Conservation (phyloP, 2,797 vertebrate species). For the Sciurus vulgaris region DNA sequence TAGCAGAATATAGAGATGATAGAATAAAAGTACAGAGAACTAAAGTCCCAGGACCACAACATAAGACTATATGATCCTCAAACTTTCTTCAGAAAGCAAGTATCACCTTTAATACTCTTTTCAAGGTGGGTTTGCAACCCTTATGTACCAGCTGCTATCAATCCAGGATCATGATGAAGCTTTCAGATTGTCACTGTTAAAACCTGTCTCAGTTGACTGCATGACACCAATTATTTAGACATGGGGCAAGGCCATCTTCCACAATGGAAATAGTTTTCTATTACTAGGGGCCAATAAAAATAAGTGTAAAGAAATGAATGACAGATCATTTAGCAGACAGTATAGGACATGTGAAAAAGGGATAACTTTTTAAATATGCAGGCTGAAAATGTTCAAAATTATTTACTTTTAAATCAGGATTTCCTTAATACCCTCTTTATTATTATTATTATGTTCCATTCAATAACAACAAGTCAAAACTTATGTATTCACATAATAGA, state of each 20-base stretch:
- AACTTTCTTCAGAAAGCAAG: constrained; percentile 29
- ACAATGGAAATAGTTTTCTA: constrained; percentile 41
- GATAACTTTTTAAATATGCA: not conserved
- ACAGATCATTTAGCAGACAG: not conserved
- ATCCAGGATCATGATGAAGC: not conserved
- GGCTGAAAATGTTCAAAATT: not conserved
- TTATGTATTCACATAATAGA: not conserved
- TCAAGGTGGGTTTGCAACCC: not conserved
- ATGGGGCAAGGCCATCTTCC: constrained; percentile 7
- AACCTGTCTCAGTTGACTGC: not conserved
- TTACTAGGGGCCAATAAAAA: constrained; percentile 51
- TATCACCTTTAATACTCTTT: not conserved
- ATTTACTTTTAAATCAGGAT: not conserved
- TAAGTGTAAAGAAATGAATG: not conserved
- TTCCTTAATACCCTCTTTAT: not conserved
- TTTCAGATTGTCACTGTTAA: not conserved
- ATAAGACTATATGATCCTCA: not conserved
- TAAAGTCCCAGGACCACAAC: not conserved
- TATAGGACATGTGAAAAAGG: not conserved
- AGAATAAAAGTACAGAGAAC: not conserved
- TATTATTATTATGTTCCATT: not conserved
- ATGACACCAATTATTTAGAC: constrained; percentile 42
- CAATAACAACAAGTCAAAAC: not conserved
- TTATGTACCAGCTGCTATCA: constrained; percentile 38
- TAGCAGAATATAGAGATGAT: not conserved